phyloP scores from a whole-genome alignment of 2,797 vertebrate species.

The Loriculus beryllinus region DNA sequence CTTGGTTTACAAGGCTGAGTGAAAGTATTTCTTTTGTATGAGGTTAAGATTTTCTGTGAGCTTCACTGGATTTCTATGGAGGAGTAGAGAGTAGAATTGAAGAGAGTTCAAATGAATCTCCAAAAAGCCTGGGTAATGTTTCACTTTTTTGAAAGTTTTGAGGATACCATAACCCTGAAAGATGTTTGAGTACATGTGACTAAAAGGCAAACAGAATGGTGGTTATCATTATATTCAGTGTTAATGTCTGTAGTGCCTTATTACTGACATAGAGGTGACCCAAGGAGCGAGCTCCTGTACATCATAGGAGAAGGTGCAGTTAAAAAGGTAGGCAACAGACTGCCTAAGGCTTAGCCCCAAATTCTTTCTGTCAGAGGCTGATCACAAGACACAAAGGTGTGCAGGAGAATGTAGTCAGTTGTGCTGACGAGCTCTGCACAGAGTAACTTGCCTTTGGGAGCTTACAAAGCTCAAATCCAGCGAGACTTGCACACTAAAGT shows the following conservation, averaged over 20 bases:
- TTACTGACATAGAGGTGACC: neutral
- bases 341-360: neutral
- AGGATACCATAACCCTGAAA: neutral
- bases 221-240: neutral
- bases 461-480: neutral
- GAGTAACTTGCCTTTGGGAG: neutral
- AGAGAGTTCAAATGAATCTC: neutral
- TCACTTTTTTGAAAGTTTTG: neutral
- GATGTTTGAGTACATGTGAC: neutral
- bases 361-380: neutral
- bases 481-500: rapidly evolving
- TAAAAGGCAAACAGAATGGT: neutral
- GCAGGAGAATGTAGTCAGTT: neutral
- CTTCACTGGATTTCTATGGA: neutral
- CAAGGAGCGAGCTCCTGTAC: neutral
- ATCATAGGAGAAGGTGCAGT: neutral
- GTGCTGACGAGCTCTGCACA: neutral
- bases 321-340: neutral
- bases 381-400: neutral
- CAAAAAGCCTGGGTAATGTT: neutral
- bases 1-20: neutral
- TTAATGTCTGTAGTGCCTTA: neutral
- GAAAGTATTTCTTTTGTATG: neutral
- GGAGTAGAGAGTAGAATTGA: neutral
- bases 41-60: neutral